A percentile compares a stretch with the other conserved stretches of the same genome.
Conservation (phyloP, 1,140 invertebrate genomes). For the Drosophila willistoni region DNA sequence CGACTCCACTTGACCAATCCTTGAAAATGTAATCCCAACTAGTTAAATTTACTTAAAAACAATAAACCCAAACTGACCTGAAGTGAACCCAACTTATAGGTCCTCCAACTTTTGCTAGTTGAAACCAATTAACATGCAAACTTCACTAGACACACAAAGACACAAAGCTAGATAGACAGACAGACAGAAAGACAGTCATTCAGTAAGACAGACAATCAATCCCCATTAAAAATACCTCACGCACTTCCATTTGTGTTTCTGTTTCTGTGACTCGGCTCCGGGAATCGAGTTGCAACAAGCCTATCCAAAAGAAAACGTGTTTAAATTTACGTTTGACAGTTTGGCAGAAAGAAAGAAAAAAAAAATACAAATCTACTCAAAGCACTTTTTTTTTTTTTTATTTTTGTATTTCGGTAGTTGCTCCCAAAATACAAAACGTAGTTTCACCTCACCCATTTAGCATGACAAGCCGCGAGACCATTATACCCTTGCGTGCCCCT, state of each 20-base stretch:
- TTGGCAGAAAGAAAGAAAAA: conserved; percentile 36
- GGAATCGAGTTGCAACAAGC: conserved; percentile 43
- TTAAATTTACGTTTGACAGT: conserved; percentile 52
- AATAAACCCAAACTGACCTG: conserved; percentile 16
- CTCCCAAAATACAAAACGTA: conserved; percentile 35
- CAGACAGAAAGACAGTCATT: conserved; percentile 16
- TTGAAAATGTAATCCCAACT: conserved; percentile 18
- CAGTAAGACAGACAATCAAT: conserved; percentile 34
- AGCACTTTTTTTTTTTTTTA: conserved; percentile 1
- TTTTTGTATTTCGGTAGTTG: conserved; percentile 33
- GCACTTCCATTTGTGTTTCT: conserved; percentile 46
- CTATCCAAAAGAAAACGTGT: conserved; percentile 54
- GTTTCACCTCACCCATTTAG: conserved; percentile 73
- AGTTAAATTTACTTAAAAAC: neutral
- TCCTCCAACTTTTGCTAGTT: conserved; percentile 21
- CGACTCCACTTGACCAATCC: conserved; percentile 5
- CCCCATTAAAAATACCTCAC: conserved; percentile 61
- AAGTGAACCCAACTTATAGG: conserved; percentile 33
- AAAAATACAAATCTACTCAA: conserved; percentile 32
- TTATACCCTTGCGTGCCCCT: no score
- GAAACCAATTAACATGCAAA: conserved; percentile 68
- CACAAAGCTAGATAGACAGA: neutral
- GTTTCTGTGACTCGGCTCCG: conserved; percentile 34
- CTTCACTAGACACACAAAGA: conserved; percentile 35
- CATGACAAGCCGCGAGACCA: conserved; percentile 43